Evolutionary conservation across 2,888 invertebrate genomes (phyloP).

Genomic region (Parascotia fuliginaria): DNA sequence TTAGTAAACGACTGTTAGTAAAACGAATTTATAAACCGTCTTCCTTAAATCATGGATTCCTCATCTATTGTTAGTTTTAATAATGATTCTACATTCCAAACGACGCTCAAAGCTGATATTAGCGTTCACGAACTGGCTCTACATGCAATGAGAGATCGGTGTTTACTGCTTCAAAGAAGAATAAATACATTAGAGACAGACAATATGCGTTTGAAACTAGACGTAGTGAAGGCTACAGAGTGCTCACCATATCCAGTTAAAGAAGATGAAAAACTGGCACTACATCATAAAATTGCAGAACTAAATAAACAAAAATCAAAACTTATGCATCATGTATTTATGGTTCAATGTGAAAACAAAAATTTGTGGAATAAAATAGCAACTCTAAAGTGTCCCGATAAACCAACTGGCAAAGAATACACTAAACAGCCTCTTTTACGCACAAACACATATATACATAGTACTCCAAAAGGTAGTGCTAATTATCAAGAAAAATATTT

Average conservation of each 20-base stretch:
- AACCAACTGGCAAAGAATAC: conserved; percentile 52
- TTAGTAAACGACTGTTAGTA: not conserved
- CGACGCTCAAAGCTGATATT: conserved; percentile 77
- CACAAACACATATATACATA: conserved; percentile 89
- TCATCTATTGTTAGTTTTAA: conserved; percentile 80
- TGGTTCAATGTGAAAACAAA: conserved; percentile 93
- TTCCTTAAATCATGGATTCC: conserved; percentile 65
- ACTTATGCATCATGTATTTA: conserved; percentile 90
- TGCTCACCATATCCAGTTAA: conserved; percentile 62
- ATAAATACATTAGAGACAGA: conserved; percentile 90
- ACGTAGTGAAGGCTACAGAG: conserved; percentile 62
- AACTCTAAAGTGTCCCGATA: conserved; percentile 70
- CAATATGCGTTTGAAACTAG: conserved; percentile 87
- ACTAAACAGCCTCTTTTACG: conserved; percentile 67
- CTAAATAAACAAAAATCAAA: conserved; percentile 91
- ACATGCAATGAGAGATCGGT: conserved; percentile 93
- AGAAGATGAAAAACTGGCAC: conserved; percentile 76
- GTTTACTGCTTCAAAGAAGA: conserved; percentile 90
- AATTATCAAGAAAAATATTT: conserved; percentile 84
- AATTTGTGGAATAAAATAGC: conserved; percentile 92
- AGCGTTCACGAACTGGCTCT: conserved; percentile 91
- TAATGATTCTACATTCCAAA: conserved; percentile 77
- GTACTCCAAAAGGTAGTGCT: conserved; percentile 86
- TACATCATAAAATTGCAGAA: conserved; percentile 89
- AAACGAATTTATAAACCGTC: not conserved